These are phyloP conservation scores for Macaca nemestrina DNA, from an alignment of 2,113 vertebrate species.

Conservation along the genomic window DNA sequence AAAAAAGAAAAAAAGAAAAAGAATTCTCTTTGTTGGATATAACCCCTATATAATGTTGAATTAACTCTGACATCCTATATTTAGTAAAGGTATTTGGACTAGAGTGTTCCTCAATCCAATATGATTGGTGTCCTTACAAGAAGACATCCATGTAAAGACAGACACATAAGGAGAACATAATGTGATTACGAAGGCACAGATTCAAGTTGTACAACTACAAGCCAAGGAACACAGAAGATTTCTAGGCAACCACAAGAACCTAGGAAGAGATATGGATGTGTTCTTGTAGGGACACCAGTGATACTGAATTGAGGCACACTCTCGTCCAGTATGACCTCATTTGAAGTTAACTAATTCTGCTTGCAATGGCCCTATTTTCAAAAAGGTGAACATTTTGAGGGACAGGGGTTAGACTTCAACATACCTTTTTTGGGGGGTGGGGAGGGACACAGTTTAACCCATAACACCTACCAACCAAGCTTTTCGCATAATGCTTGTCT, in stretches of 20 bases:
- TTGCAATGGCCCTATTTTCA: neutral
- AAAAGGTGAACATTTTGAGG: neutral
- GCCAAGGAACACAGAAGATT: too few relatives aligned
- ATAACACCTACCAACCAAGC: neutral
- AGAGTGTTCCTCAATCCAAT: too few relatives aligned
- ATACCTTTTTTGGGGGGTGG: neutral
- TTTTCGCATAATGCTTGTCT: neutral
- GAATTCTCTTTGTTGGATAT: neutral
- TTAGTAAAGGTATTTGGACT: neutral
- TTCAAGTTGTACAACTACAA: too few relatives aligned
- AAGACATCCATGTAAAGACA: too few relatives aligned
- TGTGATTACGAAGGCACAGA: neutral
- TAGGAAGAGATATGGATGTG: neutral
- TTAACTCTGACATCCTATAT: neutral
- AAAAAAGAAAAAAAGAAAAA: too few relatives aligned
- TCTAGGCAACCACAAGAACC: too few relatives aligned
- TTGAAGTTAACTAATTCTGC: neutral
- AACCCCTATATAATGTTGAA: neutral
- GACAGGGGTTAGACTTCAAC: neutral
- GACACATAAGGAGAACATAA: too few relatives aligned
- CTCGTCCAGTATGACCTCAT: neutral
- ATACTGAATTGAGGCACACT: neutral
- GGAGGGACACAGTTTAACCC: neutral
- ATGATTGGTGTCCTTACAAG: too few relatives aligned
- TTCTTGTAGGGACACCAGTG: neutral